These are phyloP conservation scores for Tragelaphus eurycerus DNA, from an alignment of 2,797 vertebrate genomes.

Conservation along the genomic window DNA sequence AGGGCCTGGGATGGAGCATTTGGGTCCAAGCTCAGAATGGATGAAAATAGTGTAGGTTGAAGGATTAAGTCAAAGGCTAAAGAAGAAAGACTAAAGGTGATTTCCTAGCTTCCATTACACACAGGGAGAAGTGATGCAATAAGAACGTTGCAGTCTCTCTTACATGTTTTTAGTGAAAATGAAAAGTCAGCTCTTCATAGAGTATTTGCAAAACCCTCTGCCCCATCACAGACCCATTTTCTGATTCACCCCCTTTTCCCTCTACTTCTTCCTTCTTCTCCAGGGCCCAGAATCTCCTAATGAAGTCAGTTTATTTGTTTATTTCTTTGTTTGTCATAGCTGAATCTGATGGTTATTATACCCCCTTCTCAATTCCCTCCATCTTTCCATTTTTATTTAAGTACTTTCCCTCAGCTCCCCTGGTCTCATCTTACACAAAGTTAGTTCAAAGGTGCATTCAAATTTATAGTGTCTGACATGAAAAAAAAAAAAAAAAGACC, in stretches of 20 bases:
- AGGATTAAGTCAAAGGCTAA: background rate
- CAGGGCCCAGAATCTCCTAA: background rate
- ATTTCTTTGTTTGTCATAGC: background rate
- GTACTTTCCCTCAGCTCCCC: background rate
- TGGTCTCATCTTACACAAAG: background rate
- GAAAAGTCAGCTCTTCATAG: background rate
- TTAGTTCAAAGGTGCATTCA: background rate
- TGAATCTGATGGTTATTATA: background rate
- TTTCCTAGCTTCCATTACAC: background rate
- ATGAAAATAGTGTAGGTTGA: background rate
- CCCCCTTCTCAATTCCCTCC: background rate
- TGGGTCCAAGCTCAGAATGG: too few relatives aligned
- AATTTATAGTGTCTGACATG: conserved; percentile 20
- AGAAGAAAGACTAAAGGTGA: background rate
- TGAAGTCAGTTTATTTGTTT: background rate
- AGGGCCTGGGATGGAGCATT: background rate
- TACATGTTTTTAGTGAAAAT: background rate
- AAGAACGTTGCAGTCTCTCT: background rate
- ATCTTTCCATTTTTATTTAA: background rate
- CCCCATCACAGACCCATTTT: background rate
- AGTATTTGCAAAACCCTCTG: accelerated
- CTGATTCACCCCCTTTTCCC: background rate
- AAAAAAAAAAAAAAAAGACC: background rate
- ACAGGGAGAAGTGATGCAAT: background rate
- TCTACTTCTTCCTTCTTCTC: background rate